Base-by-base conservation (phyloP, 2,113 vertebrate genomes). In the Chunga burmeisteri region DNA sequence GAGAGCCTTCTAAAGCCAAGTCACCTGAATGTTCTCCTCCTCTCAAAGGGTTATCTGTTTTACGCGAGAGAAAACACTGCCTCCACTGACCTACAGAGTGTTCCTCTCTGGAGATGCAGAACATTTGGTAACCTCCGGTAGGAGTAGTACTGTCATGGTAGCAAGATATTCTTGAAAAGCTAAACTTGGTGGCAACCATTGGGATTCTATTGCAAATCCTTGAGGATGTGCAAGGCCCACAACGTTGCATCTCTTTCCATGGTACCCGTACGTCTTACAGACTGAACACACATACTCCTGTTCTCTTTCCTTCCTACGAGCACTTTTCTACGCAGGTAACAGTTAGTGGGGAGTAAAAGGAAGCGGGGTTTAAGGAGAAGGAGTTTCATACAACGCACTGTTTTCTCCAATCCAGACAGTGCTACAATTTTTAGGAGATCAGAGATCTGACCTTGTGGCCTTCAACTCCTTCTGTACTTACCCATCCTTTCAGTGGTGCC, bases 401-500 rank as follows among this genome's bases (percentile, higher is more conserved):
- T 29, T 61, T 61, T 56, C 87, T 75, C 71, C 70, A 46, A 4
- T 75, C 40, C 90, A 61, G 52, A 75, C 49, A 68, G 53, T 26
- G 61, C 73, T 85, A 42, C 36, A 23, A 0, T 13, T 67, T 56
- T 56, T 29, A 58, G 67, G 59, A 87, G 85, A 56, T 55, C 19
- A 18, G 17, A 96, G 86, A 92, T 88, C 47, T 84, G 87, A 75
- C 72, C 50, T 5, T 21, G 13, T 26, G 91, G 72, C 90, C 71
- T 93, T 82, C 79, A 81, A 15, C 65, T 62, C 82, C 56, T 82
- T 94, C 93, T 56, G 70, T 97, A 99, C 99, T 99, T 97, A 99
- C 99, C 99, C 99, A 99, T 98, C 99, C 99, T 98, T 99, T 99
- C 85, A 99, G 98, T n/a, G 99, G 99, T 77, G 99, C 99, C 99